A percentile compares a stretch with the other conserved stretches of the same genome.
These are phyloP conservation scores for Gallinago nigripennis DNA, from an alignment of 2,797 vertebrate genomes.

Conservation along the genomic window DNA sequence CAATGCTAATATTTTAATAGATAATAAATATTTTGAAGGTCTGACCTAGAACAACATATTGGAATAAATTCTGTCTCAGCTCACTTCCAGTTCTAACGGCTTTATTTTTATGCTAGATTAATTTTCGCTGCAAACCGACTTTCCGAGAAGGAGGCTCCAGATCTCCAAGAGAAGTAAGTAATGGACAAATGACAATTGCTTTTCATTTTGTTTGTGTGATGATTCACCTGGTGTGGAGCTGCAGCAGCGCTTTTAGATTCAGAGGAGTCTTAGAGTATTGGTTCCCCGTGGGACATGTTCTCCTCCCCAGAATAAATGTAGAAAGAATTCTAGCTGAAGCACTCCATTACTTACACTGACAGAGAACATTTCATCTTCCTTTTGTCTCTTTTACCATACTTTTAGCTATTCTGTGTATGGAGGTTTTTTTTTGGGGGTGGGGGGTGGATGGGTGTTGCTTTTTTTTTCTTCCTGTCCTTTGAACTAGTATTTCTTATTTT, in stretches of 20 bases:
- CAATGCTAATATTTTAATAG: background rate
- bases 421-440: too few species aligned
- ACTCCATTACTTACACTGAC: background rate
- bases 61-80: background rate
- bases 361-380: background rate
- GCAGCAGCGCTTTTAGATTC: background rate
- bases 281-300: background rate
- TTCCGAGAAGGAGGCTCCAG: constrained; percentile 94
- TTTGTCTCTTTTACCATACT: background rate
- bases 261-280: background rate
- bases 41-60: background rate
- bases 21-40: background rate
- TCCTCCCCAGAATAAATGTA: background rate
- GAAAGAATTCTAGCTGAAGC: background rate
- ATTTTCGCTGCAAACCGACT: constrained; percentile 96
- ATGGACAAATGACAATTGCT: background rate
- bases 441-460: background rate
- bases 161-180: constrained; percentile 91
- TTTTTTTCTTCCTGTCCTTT: background rate
- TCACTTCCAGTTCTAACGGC: constrained; percentile 20
- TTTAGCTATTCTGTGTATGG: background rate
- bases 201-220: background rate
- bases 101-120: constrained; percentile 85
- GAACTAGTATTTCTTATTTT: background rate
- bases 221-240: background rate